These are phyloP conservation scores for Eulimnadia texana DNA, from an alignment of 1,140 invertebrate species.

Conservation along the genomic window DNA sequence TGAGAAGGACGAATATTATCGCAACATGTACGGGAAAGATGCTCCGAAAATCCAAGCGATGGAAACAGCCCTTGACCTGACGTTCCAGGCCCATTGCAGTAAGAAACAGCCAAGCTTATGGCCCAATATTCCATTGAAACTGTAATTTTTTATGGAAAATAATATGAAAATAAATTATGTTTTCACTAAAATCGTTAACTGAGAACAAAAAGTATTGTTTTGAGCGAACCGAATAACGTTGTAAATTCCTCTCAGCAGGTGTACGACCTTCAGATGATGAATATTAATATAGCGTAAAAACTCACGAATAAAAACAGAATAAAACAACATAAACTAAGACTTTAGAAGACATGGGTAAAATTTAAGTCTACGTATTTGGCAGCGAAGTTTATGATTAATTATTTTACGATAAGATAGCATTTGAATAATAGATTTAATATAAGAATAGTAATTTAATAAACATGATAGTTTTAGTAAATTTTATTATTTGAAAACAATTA, in stretches of 20 bases:
- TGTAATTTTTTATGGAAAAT: too few species aligned
- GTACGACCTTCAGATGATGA: neutral
- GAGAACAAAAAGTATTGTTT: neutral
- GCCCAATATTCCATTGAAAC: slow-evolving; percentile 56
- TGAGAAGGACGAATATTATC: slow-evolving; percentile 29
- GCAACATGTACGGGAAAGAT: slow-evolving; percentile 40
- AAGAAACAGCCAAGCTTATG: slow-evolving; percentile 45
- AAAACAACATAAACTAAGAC: too few species aligned
- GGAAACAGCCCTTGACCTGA: slow-evolving; percentile 52
- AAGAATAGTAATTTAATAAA: too few species aligned
- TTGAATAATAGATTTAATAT: too few species aligned
- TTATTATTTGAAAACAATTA: too few species aligned
- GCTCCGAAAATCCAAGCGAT: slow-evolving; percentile 52
- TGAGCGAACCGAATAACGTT: neutral
- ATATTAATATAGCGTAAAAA: neutral
- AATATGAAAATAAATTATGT: slow-evolving; percentile 5
- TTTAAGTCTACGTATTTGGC: too few species aligned
- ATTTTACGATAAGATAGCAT: too few species aligned
- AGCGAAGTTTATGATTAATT: too few species aligned
- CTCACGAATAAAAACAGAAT: neutral
- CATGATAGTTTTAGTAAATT: too few species aligned
- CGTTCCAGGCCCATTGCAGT: slow-evolving; percentile 45
- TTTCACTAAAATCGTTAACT: neutral
- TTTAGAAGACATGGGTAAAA: too few species aligned
- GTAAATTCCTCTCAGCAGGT: neutral